Base-by-base conservation (phyloP, 2,113 vertebrate species). In the Hystrix cristata region DNA sequence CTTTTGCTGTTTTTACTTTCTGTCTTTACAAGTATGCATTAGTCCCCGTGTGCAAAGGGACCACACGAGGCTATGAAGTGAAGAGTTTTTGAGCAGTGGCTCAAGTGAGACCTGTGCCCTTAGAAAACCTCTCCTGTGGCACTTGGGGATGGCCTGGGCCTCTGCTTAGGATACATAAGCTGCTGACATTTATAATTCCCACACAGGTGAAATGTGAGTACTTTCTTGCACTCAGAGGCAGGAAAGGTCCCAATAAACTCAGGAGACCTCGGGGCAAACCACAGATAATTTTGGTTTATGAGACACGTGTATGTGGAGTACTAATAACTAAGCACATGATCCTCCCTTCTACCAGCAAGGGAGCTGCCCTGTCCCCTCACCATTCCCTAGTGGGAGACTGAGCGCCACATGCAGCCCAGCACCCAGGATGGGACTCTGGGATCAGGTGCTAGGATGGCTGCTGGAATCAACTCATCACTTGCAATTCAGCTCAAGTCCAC, bases 231-330 rank as follows among this genome's bases (percentile, higher is more conserved):
- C 82, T 71, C 55, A 43, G 87, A 95, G 72, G 76, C 89, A 83
- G 81, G 79, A 62, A 67, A 79, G 55, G 65, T 27, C 83, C 78
- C 51, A 74, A 43, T 82, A 92, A 95, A 92, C 92, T 94, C 85
- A 83, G 96, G 76, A 85, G 71, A 74, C 96, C 74, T 94, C 3
- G 0, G 74, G 76, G 62, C 60, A 92, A 95, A 95, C 79, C 82
- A 89, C 31, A 81, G 95, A 83, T 7, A 84, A 87, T 51, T n/a
- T 57, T 12, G 0, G 46, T 67, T 85, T 72, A 55, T 72, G 34
- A 93, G 64, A 89, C 3, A 10, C 46, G 60, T 1, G 5, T 51
- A 51, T 9, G 10, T 0, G 7, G n/a, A 90, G 85, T 13, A 60
- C 79, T 89, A 65, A n/a, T 55, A 83, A 90, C 82, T 78, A 14